Evolutionary conservation across 2,888 invertebrate species (phyloP).

Genomic region (Branchellion lobata): DNA sequence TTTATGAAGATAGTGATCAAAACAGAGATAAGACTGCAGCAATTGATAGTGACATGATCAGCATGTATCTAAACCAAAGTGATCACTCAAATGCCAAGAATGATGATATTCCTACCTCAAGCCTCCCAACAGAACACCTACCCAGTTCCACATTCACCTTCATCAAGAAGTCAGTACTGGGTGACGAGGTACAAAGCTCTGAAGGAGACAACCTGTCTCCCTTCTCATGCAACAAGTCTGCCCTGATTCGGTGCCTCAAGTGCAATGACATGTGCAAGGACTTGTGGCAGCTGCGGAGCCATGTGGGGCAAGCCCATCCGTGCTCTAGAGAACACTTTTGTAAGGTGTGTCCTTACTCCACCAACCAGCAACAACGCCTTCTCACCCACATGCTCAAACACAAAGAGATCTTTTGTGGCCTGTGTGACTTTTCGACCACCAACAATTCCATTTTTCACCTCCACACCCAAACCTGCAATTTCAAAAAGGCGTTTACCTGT

Average conservation of each 20-base stretch:
- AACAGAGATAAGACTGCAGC: no score
- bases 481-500: slow-evolving; percentile 44
- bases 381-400: slow-evolving; percentile 51
- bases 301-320: slow-evolving; percentile 49
- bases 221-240: neutral
- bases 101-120: no score
- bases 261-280: slow-evolving; percentile 50
- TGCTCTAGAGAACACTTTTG: slow-evolving; percentile 49
- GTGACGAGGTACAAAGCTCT: neutral
- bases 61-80: neutral
- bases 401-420: slow-evolving; percentile 49
- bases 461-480: slow-evolving; percentile 47
- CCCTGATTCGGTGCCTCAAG: slow-evolving; percentile 42
- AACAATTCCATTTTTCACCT: slow-evolving; percentile 46
- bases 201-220: neutral
- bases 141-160: neutral
- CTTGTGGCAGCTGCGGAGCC: slow-evolving; percentile 51
- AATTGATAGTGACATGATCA: neutral
- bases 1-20: no score
- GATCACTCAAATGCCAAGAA: neutral
- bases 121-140: no score
- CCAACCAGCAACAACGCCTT: slow-evolving; percentile 49
- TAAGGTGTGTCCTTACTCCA: slow-evolving; percentile 49
- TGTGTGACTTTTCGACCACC: slow-evolving; percentile 49
- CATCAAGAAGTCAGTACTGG: neutral